Percentiles rank a stretch among this genome's conserved stretches.
Evolutionary conservation across 1,140 invertebrate genomes (phyloP).

Genomic region (Ostrea denselamellosa): DNA sequence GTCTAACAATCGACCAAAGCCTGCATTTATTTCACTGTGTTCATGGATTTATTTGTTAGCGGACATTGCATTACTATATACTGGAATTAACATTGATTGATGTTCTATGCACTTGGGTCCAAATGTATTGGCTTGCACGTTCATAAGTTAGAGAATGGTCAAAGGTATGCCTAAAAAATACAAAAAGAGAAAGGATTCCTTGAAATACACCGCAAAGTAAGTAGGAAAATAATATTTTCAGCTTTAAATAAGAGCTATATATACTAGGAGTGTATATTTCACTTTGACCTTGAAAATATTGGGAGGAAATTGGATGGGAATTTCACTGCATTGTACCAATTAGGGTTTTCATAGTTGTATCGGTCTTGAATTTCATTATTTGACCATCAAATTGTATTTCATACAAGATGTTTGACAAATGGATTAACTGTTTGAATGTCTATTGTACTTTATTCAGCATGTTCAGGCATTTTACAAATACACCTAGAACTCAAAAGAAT

Average conservation of each 20-base stretch:
- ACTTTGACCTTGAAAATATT: not conserved
- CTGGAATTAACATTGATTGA: conserved; percentile 7
- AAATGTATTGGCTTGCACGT: not conserved
- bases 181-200: conserved; percentile 3
- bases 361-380: not conserved
- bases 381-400: not conserved
- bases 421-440: not conserved
- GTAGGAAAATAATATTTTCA: not conserved
- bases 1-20: not conserved
- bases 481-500: not conserved
- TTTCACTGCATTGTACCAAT: not conserved
- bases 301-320: not conserved
- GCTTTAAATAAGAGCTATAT: too few species aligned
- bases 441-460: conserved; percentile 6
- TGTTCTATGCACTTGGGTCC: not conserved
- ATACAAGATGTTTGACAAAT: not conserved
- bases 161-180: not conserved
- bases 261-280: not conserved
- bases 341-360: not conserved
- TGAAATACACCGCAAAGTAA: not conserved
- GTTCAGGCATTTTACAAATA: not conserved
- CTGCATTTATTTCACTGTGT: not conserved
- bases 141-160: not conserved
- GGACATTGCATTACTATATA: not conserved
- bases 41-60: conserved; percentile 10